Base-by-base conservation (phyloP, 2,888 invertebrate genomes). In the Pristionchus exspectatus region DNA sequence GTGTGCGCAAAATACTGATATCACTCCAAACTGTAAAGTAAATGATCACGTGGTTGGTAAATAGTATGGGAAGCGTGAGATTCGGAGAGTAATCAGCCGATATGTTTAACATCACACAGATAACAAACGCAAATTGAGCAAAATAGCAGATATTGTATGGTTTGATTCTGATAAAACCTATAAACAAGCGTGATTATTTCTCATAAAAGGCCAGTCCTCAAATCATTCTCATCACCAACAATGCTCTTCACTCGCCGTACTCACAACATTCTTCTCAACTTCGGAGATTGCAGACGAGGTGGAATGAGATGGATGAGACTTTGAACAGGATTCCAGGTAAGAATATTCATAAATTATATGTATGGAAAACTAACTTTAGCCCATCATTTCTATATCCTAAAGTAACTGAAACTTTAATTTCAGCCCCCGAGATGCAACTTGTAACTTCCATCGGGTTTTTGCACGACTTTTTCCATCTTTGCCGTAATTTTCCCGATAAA, bases 231-330 rank as follows among this genome's bases (percentile, higher is more conserved):
- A 69, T 27, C 69, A 69, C 7, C 69, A 69, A 69, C 27, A 12
- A 69, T 69, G 69, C 69, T n/a, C 12, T 27, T n/a, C 27, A 24
- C 24, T 27, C 24, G 14, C 27, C 69, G 27, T 69, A 4, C 56
- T 21, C 56, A 56, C 56, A 54, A 54, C 54, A 18, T 56, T 56
- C 56, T 56, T 56, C 56, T 56, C 56, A 56, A 56, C 56, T 56
- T 56, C 56, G 72, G 56, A 56, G 56, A 56, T 21, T 56, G 56
- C 56, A 30, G 30, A 33, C 16, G 72, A 30, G 12, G 4, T 16
- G 72, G 72, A n/a, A 72, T 72, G 72, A 33, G 72, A 72, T 30
- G 72, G 33, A 27, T 72, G 72, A 72, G 27, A 33, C 30, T 72
- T 2, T 72, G 30, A 14, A 18, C 9, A 18, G 56, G 56, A 56